Evolutionary conservation across 2,113 vertebrate species (phyloP).

Genomic region (Actinemys pallida): DNA sequence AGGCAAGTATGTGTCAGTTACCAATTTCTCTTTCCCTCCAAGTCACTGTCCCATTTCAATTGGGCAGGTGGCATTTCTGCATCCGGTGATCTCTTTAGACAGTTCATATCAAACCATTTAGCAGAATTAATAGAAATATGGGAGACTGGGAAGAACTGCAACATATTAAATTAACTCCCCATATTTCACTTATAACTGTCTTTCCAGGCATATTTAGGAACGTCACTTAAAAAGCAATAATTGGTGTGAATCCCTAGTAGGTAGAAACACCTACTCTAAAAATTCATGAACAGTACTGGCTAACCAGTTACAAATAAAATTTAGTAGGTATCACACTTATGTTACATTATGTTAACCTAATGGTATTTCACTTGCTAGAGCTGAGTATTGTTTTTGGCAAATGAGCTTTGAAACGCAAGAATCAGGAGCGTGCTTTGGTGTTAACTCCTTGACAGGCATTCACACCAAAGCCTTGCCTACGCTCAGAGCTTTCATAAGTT

Average conservation of each 20-base stretch:
- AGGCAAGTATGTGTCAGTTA: not conserved
- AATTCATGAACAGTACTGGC: not conserved
- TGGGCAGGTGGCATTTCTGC: not conserved
- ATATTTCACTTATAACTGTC: not conserved
- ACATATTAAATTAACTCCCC: not conserved
- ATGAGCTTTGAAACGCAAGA: not conserved
- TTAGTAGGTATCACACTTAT: not conserved
- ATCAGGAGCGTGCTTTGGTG: not conserved
- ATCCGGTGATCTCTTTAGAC: not conserved
- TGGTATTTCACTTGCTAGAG: not conserved
- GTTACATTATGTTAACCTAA: not conserved
- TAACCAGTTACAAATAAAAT: not conserved
- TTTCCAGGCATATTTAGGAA: fast-evolving
- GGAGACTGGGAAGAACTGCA: not conserved
- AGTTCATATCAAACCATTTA: not conserved
- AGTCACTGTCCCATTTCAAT: not conserved
- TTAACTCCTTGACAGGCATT: not conserved
- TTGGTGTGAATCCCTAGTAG: not conserved
- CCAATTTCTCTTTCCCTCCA: not conserved
- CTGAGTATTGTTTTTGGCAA: not conserved
- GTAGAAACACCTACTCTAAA: not conserved
- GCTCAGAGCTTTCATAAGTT: not conserved
- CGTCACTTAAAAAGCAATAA: not conserved
- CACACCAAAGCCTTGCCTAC: not conserved
- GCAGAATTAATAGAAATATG: not conserved